These are phyloP conservation scores for Hydrotaea cyrtoneurina DNA, from an alignment of 2,888 invertebrate genomes.

Conservation along the genomic window DNA sequence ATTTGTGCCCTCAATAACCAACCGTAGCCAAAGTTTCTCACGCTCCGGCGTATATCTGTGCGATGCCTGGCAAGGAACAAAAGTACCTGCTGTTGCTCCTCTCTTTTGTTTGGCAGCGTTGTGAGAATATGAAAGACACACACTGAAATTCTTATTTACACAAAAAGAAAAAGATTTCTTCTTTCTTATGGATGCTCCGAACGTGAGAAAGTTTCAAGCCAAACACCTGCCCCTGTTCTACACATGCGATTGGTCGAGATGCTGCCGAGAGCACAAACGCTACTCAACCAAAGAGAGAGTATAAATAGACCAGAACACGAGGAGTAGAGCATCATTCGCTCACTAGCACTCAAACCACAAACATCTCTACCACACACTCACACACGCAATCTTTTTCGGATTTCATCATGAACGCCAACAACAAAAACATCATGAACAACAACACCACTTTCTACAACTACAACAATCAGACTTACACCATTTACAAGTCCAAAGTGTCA, in stretches of 20 bases:
- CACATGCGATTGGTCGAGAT: constrained; percentile 74
- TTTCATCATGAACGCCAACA: constrained; percentile 44
- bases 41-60: constrained; percentile 69
- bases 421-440: constrained; percentile 57
- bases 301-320: constrained; percentile 72
- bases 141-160: constrained; percentile 29
- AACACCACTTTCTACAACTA: constrained; percentile 47
- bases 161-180: constrained; percentile 37
- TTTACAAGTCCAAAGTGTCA: constrained; percentile 78
- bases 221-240: constrained; percentile 73
- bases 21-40: constrained; percentile 73
- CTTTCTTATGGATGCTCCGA: constrained; percentile 49
- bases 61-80: constrained; percentile 34
- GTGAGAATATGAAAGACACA: not conserved
- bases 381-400: constrained; percentile 41
- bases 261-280: constrained; percentile 55
- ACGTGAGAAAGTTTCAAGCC: constrained; percentile 75
- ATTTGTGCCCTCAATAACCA: constrained; percentile 40
- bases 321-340: constrained; percentile 70
- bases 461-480: constrained; percentile 68
- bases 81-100: constrained; percentile 72
- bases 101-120: constrained; percentile 43
- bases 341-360: constrained; percentile 62
- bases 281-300: constrained; percentile 67
- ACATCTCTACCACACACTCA: constrained; percentile 59